Evolutionary conservation across 1,140 invertebrate genomes (phyloP).

Genomic region (Amphibalanus amphitrite): DNA sequence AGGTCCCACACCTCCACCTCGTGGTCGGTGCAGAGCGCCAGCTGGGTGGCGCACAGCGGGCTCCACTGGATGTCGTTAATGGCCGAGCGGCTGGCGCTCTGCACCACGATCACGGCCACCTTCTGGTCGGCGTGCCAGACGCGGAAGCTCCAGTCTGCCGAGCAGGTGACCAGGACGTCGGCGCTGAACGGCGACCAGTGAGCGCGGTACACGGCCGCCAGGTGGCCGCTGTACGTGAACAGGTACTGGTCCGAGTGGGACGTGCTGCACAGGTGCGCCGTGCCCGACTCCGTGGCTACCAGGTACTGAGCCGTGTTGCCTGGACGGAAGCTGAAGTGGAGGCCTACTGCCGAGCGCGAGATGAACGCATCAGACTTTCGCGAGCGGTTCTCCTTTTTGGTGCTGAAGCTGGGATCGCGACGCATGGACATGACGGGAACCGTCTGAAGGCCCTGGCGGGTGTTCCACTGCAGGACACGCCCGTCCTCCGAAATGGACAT

Average conservation of each 20-base stretch:
- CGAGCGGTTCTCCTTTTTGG: constrained; percentile 4
- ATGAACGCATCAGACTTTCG: constrained; percentile 5
- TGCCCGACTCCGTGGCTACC: constrained; percentile 37
- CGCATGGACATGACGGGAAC: no score
- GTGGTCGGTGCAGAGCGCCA: constrained; percentile 55
- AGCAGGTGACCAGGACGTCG: constrained; percentile 13
- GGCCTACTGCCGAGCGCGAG: not conserved
- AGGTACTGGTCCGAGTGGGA: constrained; percentile 56
- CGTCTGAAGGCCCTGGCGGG: no score
- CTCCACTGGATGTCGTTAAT: no score
- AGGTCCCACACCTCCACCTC: constrained; percentile 57
- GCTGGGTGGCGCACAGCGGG: constrained; percentile 56
- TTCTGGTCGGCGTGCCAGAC: not conserved
- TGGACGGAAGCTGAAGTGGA: no score
- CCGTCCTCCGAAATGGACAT: no score
- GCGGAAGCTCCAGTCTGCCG: constrained; percentile 12
- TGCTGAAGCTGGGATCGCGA: not conserved
- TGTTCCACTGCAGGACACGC: no score
- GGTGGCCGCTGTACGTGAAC: constrained; percentile 63
- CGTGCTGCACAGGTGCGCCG: constrained; percentile 65
- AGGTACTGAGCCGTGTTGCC: not conserved
- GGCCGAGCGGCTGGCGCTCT: no score
- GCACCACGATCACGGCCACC: no score
- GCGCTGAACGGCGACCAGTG: constrained; percentile 49
- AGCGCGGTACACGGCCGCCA: constrained; percentile 62